phyloP scores from a whole-genome alignment of 2,888 invertebrate genomes.

The Dryobota labecula region DNA sequence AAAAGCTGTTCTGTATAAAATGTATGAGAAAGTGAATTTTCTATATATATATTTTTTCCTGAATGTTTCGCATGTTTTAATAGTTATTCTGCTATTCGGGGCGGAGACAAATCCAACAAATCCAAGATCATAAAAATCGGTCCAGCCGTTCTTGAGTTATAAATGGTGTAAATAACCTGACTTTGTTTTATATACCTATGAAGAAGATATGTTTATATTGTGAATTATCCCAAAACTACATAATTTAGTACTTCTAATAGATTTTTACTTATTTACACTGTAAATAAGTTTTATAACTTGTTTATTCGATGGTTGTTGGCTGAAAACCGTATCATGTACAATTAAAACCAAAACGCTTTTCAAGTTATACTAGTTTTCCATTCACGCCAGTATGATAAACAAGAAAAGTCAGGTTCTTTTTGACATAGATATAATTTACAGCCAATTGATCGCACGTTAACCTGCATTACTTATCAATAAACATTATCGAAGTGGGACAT shows the following conservation, averaged over 20 bases:
- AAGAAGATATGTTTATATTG: too few species aligned
- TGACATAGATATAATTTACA: conserved; percentile 7
- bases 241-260: background rate
- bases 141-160: too few species aligned
- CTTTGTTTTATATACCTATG: too few species aligned
- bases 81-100: too few species aligned
- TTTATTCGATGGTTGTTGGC: background rate
- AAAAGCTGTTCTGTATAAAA: too few species aligned
- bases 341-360: conserved; percentile 14
- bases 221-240: background rate
- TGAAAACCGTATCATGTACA: conserved; percentile 5
- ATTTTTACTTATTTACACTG: background rate
- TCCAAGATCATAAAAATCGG: too few species aligned
- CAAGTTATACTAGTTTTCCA: conserved; percentile 29
- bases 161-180: too few species aligned
- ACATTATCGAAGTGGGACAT: conserved; percentile 20
- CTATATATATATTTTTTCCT: too few species aligned
- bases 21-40: too few species aligned
- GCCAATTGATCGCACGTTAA: conserved; percentile 15
- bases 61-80: too few species aligned
- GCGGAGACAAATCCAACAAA: too few species aligned
- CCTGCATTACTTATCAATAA: conserved; percentile 19
- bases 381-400: conserved; percentile 3
- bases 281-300: background rate
- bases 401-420: conserved; percentile 15